These are phyloP conservation scores for Corapipo altera DNA, from an alignment of 2,113 vertebrate species.

Conservation along the genomic window DNA sequence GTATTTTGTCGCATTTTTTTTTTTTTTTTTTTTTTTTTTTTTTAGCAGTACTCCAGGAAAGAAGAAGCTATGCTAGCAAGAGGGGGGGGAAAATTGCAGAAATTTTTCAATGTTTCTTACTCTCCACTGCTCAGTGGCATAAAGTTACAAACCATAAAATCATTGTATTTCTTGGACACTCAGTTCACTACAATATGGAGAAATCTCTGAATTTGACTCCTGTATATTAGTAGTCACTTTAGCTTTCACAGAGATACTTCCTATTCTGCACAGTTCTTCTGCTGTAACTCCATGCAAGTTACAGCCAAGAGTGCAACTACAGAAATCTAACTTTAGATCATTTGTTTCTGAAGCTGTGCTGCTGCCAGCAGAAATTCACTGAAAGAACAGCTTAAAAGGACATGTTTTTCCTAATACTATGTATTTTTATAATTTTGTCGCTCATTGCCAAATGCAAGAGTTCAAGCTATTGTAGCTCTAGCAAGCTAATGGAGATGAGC, in stretches of 20 bases:
- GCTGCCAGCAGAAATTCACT: constrained; percentile 8
- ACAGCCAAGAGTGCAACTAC: neutral
- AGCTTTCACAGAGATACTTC: neutral
- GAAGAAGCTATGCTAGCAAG: neutral
- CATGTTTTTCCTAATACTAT: neutral
- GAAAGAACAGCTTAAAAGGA: constrained; percentile 26
- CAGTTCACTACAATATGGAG: neutral
- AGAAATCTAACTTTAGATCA: constrained; percentile 9
- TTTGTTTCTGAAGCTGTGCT: neutral
- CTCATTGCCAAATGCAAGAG: neutral
- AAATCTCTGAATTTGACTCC: neutral
- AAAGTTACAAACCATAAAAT: neutral
- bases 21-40: neutral
- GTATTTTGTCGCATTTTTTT: neutral
- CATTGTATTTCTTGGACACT: neutral
- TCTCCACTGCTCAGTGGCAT: neutral
- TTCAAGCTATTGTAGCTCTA: constrained; percentile 21
- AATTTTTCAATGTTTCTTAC: neutral
- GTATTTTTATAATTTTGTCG: constrained; percentile 1
- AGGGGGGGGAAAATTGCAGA: neutral
- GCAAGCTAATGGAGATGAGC: neutral
- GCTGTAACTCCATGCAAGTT: neutral
- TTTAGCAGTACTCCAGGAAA: neutral
- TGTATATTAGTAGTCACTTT: neutral
- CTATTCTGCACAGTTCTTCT: neutral